Evolutionary conservation across 2,797 vertebrate species (phyloP).

Genomic region (Chlorospingus flavigularis): DNA sequence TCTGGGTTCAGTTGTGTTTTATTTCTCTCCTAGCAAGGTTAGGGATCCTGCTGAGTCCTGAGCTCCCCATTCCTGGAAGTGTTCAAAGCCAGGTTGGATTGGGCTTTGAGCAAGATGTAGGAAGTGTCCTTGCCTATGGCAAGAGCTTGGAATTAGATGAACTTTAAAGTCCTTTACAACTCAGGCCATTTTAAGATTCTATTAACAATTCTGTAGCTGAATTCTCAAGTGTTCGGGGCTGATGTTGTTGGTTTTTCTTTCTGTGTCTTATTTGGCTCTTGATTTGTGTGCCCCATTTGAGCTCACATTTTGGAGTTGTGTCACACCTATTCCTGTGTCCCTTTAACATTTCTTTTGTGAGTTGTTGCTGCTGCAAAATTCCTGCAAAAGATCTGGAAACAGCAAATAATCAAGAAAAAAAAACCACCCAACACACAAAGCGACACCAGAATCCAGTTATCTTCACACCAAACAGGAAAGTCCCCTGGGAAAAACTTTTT

Average conservation of each 20-base stretch:
- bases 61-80: background rate
- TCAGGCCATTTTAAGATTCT: background rate
- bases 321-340: background rate
- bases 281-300: background rate
- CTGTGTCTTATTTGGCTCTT: background rate
- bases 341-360: background rate
- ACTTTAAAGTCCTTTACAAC: background rate
- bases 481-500: background rate
- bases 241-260: background rate
- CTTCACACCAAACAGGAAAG: background rate
- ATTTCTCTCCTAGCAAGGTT: background rate
- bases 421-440: background rate
- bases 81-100: background rate
- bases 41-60: background rate
- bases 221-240: background rate
- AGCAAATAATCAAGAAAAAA: background rate
- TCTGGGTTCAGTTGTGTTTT: background rate
- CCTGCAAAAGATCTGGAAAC: background rate
- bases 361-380: background rate
- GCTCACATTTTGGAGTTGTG: background rate
- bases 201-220: background rate
- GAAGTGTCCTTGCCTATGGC: background rate
- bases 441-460: background rate
- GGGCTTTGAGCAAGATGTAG: background rate
- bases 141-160: background rate